Base-by-base conservation (phyloP, 2,888 invertebrate species). In the Orchesellides sinensis region DNA sequence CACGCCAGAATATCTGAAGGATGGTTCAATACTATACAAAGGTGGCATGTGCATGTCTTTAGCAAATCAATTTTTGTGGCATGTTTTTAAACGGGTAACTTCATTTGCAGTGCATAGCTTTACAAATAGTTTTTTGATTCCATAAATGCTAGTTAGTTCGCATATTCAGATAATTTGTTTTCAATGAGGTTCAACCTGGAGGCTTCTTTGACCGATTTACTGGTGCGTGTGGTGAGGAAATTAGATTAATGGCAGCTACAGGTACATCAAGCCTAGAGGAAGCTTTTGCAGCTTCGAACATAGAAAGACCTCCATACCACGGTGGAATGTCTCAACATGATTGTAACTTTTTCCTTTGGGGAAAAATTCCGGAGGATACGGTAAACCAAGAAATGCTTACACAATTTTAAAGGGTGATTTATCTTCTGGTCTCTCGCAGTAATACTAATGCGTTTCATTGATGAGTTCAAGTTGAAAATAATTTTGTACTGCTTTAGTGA, bases 41-140 rank as follows among this genome's bases (percentile, higher is more conserved):
- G 83, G 83, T n/a, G 83, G 83, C 19, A 83, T 83, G 83, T 83
- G 83, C 27, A 8, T 78, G 35, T 12, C 17, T 1, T 40, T 66
- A 61, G 59, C 73, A 5, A 29, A 27, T 2, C 6, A 47, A 4
- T 83, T 47, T 49, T 52, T 83, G 6, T 25, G 52, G 54, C 19
- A 19, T 29, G 40, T 27, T 49, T 3, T 21, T 17, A 68, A 68
- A 17, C 8, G 17, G 68, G 68, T 68, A 68, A 40, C 5, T 10
- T 65, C 14, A 2, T n/a, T n/a, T 40, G 4, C 10, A 40, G 40
- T 2, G 10, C 40, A 10, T 14, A 40, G n/a, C 2, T 5, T 2
- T 1, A 40, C 10, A n/a, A 10, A 40, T 2, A 1, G 10, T 40
- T 14, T 8, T 6, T 32, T 32, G 32, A 32, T 6, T 32, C 6